phyloP scores from a whole-genome alignment of 2,113 vertebrate genomes.

The Austrofundulus limnaeus region DNA sequence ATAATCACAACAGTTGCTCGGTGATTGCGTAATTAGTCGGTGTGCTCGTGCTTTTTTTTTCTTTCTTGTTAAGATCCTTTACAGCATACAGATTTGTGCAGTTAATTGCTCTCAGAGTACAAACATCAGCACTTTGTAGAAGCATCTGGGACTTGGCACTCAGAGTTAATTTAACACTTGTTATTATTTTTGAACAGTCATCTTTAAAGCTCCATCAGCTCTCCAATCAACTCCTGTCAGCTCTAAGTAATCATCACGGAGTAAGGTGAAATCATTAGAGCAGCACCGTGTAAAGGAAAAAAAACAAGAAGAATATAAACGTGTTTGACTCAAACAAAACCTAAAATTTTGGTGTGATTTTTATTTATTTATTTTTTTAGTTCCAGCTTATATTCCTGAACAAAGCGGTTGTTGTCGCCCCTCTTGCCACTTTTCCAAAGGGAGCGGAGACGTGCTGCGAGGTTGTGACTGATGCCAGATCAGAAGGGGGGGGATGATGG shows the following conservation, averaged over 20 bases:
- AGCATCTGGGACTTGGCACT: conserved; percentile 31
- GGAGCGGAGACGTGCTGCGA: conserved; percentile 25
- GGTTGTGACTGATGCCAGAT: conserved; percentile 38
- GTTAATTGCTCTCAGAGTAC: conserved; percentile 18
- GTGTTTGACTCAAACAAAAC: background rate
- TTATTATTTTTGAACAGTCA: conserved; percentile 12
- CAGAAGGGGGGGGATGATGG: conserved; percentile 28
- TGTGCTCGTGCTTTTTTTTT: conserved; percentile 7
- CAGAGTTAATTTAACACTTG: conserved; percentile 39
- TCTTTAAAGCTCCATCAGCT: conserved; percentile 14
- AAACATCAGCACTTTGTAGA: conserved; percentile 41
- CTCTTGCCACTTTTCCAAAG: conserved; percentile 11
- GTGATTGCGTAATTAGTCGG: conserved; percentile 38
- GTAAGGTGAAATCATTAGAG: too few species aligned
- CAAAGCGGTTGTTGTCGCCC: conserved; percentile 14
- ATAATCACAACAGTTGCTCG: background rate
- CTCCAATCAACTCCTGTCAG: conserved; percentile 37
- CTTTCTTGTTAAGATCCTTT: conserved; percentile 13
- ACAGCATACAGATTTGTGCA: conserved; percentile 8
- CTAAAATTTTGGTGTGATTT: conserved; percentile 9
- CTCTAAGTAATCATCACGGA: conserved; percentile 11
- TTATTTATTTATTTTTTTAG: background rate
- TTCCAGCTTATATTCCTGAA: conserved; percentile 7
- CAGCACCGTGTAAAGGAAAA: background rate
- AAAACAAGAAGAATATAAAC: background rate